These are phyloP conservation scores for Laothoe populi DNA, from an alignment of 2,888 invertebrate species.

Conservation along the genomic window DNA sequence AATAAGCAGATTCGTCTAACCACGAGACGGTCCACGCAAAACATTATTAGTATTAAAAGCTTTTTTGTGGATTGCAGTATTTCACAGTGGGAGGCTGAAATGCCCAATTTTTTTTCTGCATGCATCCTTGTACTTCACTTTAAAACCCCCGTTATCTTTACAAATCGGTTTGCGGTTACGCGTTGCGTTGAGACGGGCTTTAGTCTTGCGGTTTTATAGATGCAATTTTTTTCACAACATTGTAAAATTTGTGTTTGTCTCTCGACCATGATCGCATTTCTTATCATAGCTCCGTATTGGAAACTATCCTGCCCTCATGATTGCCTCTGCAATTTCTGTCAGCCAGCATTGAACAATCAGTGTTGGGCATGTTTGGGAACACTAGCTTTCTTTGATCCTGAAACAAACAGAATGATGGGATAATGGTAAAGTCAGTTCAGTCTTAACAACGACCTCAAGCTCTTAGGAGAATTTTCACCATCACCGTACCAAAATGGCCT, in stretches of 20 bases:
- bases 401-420: too few relatives aligned
- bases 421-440: too few relatives aligned
- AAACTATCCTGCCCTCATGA: too few relatives aligned
- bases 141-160: conserved; percentile 20
- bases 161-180: conserved; percentile 19
- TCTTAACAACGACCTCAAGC: too few relatives aligned
- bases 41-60: background rate
- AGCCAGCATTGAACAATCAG: too few relatives aligned
- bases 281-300: background rate
- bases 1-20: background rate
- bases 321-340: too few relatives aligned
- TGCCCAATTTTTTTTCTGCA: background rate
- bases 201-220: conserved; percentile 5
- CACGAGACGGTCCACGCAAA: background rate
- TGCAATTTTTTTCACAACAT: background rate
- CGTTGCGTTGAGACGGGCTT: background rate
- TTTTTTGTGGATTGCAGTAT: background rate
- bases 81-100: background rate
- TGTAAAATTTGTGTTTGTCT: background rate
- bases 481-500: too few relatives aligned
- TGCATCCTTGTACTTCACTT: background rate
- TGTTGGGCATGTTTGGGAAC: too few relatives aligned
- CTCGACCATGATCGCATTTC: background rate
- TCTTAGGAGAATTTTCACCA: too few relatives aligned
- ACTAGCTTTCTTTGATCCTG: too few relatives aligned